Conservation (phyloP, 2,797 vertebrate species). For the Hoplostethus mediterraneus region DNA sequence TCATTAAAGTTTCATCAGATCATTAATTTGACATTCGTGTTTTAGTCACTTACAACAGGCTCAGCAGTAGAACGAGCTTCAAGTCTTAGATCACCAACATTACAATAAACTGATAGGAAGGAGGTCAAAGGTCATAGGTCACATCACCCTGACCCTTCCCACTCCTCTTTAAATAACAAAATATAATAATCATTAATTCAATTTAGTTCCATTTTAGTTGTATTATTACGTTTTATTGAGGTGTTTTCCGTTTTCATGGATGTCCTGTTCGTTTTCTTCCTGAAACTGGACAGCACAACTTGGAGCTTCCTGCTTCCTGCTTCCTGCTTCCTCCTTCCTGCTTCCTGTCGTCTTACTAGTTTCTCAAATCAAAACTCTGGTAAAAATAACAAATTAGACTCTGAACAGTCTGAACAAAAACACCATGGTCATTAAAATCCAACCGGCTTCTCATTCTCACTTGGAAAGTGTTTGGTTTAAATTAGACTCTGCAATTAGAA, state of each 20-base stretch:
- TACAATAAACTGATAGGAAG: too few relatives aligned
- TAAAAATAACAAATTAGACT: constrained; percentile 44
- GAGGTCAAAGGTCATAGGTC: too few relatives aligned
- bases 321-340: too few relatives aligned
- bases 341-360: not conserved
- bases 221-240: not conserved
- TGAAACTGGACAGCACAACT: constrained; percentile 12
- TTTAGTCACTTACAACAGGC: too few relatives aligned
- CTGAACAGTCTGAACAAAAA: constrained; percentile 40
- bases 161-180: not conserved
- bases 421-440: constrained; percentile 16
- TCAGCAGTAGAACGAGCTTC: too few relatives aligned
- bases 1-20: too few relatives aligned
- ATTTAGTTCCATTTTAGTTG: not conserved
- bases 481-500: constrained; percentile 40
- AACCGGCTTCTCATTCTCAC: constrained; percentile 18
- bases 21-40: too few relatives aligned
- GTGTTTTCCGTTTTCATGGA: constrained; percentile 20
- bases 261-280: too few relatives aligned
- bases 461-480: constrained; percentile 29
- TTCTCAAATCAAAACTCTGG: constrained; percentile 28
- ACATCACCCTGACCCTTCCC: too few relatives aligned
- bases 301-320: too few relatives aligned
- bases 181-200: not conserved
- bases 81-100: too few relatives aligned